Evolutionary conservation across 2,113 vertebrate genomes (phyloP).

Genomic region (Hyperoodon ampullatus): DNA sequence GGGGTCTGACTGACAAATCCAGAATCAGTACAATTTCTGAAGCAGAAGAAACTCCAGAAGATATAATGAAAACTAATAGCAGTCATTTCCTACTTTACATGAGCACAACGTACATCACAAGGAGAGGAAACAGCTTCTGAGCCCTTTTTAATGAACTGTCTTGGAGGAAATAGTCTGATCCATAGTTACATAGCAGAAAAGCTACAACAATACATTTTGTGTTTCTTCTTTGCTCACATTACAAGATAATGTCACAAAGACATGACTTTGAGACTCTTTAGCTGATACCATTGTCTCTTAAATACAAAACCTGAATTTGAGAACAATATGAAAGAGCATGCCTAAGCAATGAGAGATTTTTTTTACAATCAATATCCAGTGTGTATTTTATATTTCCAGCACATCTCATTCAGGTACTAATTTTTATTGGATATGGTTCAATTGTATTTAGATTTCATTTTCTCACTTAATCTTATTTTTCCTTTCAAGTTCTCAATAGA

Average conservation of each 20-base stretch:
- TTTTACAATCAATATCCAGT: conserved; percentile 49
- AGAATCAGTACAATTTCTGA: conserved; percentile 57
- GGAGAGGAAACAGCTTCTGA: conserved; percentile 57
- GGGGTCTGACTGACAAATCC: conserved; percentile 48
- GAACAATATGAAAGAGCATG: neutral
- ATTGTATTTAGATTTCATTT: neutral
- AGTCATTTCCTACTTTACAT: conserved; percentile 58
- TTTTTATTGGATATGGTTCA: neutral
- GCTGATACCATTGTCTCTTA: conserved; percentile 65
- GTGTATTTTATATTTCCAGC: neutral
- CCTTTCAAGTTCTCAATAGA: neutral
- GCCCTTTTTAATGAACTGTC: conserved; percentile 76
- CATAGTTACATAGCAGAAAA: conserved; percentile 47
- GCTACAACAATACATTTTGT: conserved; percentile 12
- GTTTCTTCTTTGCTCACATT: conserved; percentile 57
- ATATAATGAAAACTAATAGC: conserved; percentile 58
- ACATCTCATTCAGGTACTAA: neutral
- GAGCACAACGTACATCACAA: conserved; percentile 68
- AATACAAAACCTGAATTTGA: conserved; percentile 72
- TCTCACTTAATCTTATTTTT: neutral
- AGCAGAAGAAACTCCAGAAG: conserved; percentile 35
- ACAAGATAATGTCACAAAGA: conserved; percentile 15
- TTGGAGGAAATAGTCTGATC: conserved; percentile 53
- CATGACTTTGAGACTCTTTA: conserved; percentile 55
- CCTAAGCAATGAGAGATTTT: conserved; percentile 23